Conservation (phyloP, 2,113 vertebrate species). For the Toxotes jaculatrix region DNA sequence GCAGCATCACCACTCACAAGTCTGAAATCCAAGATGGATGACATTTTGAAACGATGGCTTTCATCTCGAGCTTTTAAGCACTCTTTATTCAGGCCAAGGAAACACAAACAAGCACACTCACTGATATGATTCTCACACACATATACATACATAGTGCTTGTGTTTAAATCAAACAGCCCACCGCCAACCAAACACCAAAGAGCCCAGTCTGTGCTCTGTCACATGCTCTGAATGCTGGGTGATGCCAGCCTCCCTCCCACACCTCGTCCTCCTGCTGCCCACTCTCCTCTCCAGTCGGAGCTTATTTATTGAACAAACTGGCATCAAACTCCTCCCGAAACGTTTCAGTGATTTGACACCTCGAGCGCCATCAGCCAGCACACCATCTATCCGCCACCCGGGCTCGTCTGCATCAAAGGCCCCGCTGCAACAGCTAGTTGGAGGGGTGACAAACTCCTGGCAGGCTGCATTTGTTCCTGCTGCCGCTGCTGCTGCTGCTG, state of each 20-base stretch:
- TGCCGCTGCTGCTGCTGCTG: neutral
- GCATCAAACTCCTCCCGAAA: slow-evolving; percentile 3
- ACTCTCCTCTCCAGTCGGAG: slow-evolving; percentile 26
- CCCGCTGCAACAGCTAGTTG: slow-evolving; percentile 13
- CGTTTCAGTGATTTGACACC: slow-evolving; percentile 21
- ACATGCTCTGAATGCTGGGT: slow-evolving; percentile 17
- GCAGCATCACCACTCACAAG: neutral
- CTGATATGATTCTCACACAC: neutral
- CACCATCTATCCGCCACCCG: neutral
- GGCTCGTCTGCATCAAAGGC: slow-evolving; percentile 26
- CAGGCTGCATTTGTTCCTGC: slow-evolving; percentile 15
- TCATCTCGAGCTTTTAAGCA: too few species aligned
- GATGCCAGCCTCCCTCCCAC: slow-evolving; percentile 61
- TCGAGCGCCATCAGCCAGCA: neutral
- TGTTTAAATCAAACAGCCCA: slow-evolving; percentile 12
- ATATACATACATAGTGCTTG: neutral
- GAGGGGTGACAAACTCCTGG: slow-evolving; percentile 9
- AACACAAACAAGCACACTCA: neutral
- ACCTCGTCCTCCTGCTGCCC: slow-evolving; percentile 44
- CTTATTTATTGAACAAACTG: slow-evolving; percentile 43
- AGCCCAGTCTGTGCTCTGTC: slow-evolving; percentile 33
- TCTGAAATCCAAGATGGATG: too few species aligned
- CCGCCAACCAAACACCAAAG: slow-evolving; percentile 2
- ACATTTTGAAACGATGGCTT: too few species aligned
- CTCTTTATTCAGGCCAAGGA: neutral